A percentile compares a stretch with the other conserved stretches of the same genome.
Conservation (phyloP, 2,797 vertebrate species). For the Philypnodon macrostomus region DNA sequence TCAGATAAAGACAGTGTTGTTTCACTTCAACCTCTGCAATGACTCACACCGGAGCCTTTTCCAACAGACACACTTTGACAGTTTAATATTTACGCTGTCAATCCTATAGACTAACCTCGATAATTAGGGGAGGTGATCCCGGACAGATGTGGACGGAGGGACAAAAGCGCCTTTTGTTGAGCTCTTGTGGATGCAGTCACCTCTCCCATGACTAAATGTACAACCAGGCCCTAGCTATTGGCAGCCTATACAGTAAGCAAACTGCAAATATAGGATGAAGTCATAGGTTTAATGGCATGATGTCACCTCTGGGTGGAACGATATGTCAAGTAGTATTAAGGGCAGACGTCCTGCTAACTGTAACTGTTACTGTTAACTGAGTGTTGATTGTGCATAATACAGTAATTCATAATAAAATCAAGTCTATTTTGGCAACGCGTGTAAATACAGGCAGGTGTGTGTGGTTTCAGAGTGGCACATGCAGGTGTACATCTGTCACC, state of each 20-base stretch:
- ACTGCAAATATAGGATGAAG: constrained; percentile 30
- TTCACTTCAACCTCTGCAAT: constrained; percentile 49
- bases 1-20: constrained; percentile 48
- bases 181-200: constrained; percentile 39
- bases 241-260: constrained; percentile 8
- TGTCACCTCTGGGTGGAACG: constrained; percentile 48
- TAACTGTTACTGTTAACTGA: constrained; percentile 12
- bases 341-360: constrained; percentile 18
- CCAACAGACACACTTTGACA: constrained; percentile 71
- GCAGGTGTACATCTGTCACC: constrained; percentile 38
- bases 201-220: constrained; percentile 57
- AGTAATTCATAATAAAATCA: constrained; percentile 5
- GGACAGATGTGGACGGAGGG: constrained; percentile 69
- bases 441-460: constrained; percentile 34
- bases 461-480: constrained; percentile 16
- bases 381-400: constrained; percentile 14
- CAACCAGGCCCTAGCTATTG: constrained; percentile 27
- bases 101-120: constrained; percentile 65
- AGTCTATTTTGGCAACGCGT: constrained; percentile 34
- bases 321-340: constrained; percentile 28
- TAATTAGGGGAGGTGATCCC: constrained; percentile 69
- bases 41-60: constrained; percentile 70
- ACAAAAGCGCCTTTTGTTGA: constrained; percentile 70
- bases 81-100: constrained; percentile 77
- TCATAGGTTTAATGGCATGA: constrained; percentile 41